Base-by-base conservation (phyloP, 2,888 invertebrate genomes). In the Lampropteryx suffumata region DNA sequence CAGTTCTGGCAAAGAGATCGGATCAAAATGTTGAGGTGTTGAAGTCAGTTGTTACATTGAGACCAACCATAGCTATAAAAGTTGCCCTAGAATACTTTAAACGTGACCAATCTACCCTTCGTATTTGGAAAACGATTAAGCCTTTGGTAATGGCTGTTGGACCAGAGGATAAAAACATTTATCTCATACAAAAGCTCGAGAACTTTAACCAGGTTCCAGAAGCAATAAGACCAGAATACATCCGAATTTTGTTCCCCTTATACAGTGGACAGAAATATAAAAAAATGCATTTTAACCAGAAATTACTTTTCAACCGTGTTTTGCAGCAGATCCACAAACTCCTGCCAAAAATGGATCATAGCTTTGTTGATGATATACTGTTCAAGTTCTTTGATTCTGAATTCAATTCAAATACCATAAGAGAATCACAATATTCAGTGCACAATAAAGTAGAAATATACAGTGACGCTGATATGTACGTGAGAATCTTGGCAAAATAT, bases 201-300 rank as follows among this genome's bases (percentile, higher is more conserved):
- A 39, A 39, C 7, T 17, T 39, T 11, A 6, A 29, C 39, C 29
- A 29, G 3, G 29, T 39, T n/a, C 39, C 39, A 17, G 45, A 14
- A 10, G 3, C 13, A n/a, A 47, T 44, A 36, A 45, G 29, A 29
- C 39, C 39, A 17, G 39, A 39, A 17, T 39, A 17, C 14, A 39
- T 39, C 29, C 39, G 29, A 29, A 2, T 29, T 11, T 10, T 33
- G n/a, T 42, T 26, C 24, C 32, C 26, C 17, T 39, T 39, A 11
- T 29, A 29, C 3, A 39, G 11, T 10, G 10, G 11, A 11, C 29
- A 14, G 24, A 7, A 39, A 17, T 10, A 29, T 10, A 1, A 0
- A 8, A 17, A 8, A 3, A 3, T 10, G 10, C 17, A 28, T 14
- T 6, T 12, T 28, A 14, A 8, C 1, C 9, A 17, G 3, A 17